A percentile compares a stretch with the other conserved stretches of the same genome.
phyloP scores from a whole-genome alignment of 2,797 vertebrate genomes.

The Karalla daura region DNA sequence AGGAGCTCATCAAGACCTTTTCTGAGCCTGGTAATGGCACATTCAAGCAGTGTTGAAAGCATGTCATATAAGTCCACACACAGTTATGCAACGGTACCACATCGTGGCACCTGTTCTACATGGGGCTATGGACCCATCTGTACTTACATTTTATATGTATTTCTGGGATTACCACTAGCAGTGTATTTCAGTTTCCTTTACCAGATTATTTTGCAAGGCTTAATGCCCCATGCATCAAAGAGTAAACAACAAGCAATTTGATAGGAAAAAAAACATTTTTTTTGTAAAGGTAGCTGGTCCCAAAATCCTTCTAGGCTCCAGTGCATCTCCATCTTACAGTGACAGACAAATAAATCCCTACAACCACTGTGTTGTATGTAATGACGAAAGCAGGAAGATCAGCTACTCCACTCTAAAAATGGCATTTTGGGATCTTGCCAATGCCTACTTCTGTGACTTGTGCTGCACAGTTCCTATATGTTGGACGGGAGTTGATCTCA shows the following conservation, averaged over 20 bases:
- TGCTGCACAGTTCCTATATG: background rate
- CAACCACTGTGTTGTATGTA: too few species aligned
- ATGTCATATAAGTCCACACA: background rate
- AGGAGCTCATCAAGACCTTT: constrained; percentile 90
- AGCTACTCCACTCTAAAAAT: background rate
- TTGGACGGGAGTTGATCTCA: too few species aligned
- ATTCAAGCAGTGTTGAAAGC: background rate
- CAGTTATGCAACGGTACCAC: background rate
- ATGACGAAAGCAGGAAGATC: background rate
- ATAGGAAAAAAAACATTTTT: too few species aligned
- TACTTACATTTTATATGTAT: background rate
- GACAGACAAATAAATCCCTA: background rate
- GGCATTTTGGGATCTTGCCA: background rate
- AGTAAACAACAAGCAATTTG: background rate
- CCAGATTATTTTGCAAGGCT: background rate
- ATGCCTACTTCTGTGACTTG: background rate
- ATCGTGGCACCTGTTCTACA: background rate
- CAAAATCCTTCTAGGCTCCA: background rate
- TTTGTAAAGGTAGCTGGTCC: background rate
- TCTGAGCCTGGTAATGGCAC: constrained; percentile 76
- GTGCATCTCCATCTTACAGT: background rate
- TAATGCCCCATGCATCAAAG: background rate
- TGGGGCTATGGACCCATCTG: background rate
- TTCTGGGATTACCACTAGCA: background rate
- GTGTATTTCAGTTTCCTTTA: background rate